Conservation (phyloP, 1,140 invertebrate genomes). For the Bombus soroeensis region DNA sequence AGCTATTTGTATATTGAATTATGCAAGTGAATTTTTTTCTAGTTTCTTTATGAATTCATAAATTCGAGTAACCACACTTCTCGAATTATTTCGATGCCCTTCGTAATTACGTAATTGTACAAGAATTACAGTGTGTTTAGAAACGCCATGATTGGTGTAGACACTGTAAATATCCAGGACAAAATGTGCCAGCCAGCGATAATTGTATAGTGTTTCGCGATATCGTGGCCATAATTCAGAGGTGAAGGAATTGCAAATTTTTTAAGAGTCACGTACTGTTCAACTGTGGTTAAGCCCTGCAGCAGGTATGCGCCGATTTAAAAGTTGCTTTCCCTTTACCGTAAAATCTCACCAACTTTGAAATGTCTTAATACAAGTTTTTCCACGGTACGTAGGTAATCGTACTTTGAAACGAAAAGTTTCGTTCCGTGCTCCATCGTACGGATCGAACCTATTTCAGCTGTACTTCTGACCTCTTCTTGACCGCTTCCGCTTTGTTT, state of each 20-base stretch:
- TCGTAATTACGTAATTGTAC: not conserved
- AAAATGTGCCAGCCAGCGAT: not conserved
- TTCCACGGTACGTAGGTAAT: slow-evolving; percentile 67
- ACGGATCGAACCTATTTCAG: slow-evolving; percentile 62
- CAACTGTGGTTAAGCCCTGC: not conserved
- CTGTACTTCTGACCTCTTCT: slow-evolving; percentile 39
- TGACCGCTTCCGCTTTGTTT: slow-evolving; percentile 67
- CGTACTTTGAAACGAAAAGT: slow-evolving; percentile 72
- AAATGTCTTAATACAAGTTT: slow-evolving; percentile 72
- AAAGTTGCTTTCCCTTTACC: slow-evolving; percentile 43
- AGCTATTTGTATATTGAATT: not conserved
- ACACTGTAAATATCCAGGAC: not conserved
- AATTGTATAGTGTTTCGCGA: not conserved
- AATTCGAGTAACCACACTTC: not conserved
- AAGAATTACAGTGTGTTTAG: not conserved
- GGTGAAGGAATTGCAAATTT: slow-evolving; percentile 31
- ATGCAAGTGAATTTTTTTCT: not conserved
- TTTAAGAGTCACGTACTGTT: slow-evolving; percentile 10
- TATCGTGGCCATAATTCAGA: not conserved
- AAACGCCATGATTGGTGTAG: not conserved
- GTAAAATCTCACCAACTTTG: slow-evolving; percentile 58
- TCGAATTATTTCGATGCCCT: not conserved
- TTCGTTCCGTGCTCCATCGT: slow-evolving; percentile 56
- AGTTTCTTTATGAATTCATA: too few relatives aligned
- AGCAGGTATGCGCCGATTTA: slow-evolving; percentile 36